phyloP scores from a whole-genome alignment of 1,140 invertebrate genomes.

The Saccostrea glomerata region DNA sequence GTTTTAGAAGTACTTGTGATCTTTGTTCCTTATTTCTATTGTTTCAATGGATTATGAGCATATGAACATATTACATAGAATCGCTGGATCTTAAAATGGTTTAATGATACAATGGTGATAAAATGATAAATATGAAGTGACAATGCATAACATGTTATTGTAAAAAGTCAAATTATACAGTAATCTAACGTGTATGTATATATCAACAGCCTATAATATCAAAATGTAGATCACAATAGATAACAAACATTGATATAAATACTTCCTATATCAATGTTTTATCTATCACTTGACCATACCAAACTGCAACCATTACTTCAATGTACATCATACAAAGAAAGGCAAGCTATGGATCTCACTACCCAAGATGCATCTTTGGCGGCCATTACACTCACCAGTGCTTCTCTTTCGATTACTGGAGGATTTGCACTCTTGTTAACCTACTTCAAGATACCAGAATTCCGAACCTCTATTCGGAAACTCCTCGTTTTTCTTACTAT shows the following conservation, averaged over 20 bases:
- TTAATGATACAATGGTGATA: too few species aligned
- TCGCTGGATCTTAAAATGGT: too few species aligned
- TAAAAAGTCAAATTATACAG: not conserved
- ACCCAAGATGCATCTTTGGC: not conserved
- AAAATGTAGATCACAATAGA: not conserved
- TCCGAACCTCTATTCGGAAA: not conserved
- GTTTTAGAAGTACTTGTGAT: too few species aligned
- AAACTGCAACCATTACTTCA: not conserved
- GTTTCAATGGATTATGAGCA: too few species aligned
- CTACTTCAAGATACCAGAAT: not conserved
- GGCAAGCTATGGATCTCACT: not conserved
- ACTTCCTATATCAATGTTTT: not conserved
- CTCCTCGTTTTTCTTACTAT: constrained; percentile 23
- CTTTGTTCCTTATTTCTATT: too few species aligned
- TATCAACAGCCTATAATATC: not conserved
- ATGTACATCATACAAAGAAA: not conserved
- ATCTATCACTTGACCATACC: not conserved
- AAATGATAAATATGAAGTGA: too few species aligned
- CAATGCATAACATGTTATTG: too few species aligned
- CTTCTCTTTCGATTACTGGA: not conserved
- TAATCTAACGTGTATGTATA: not conserved
- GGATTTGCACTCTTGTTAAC: constrained; percentile 10
- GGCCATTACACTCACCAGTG: not conserved
- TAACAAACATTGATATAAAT: not conserved
- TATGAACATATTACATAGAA: too few species aligned